These are phyloP conservation scores for Oscheius sp. DNA, from an alignment of 2,888 invertebrate species.

Conservation along the genomic window DNA sequence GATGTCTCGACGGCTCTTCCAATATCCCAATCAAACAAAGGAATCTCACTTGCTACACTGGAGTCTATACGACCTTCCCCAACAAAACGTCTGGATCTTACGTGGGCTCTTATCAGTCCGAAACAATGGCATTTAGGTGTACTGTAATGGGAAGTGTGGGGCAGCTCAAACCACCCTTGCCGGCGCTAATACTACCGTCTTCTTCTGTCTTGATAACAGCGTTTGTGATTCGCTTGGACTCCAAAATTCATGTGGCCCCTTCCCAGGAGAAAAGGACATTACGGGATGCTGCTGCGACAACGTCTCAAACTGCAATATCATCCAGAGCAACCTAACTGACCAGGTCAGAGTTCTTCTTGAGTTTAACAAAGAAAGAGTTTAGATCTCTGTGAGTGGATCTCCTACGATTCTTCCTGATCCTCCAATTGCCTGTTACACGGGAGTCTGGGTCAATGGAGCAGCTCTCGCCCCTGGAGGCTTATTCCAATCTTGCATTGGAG, in stretches of 20 bases:
- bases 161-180: constrained; percentile 33
- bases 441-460: constrained; percentile 21
- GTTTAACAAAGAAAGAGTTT: neutral
- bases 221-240: constrained; percentile 32
- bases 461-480: neutral
- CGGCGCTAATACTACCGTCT: constrained; percentile 37
- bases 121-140: neutral
- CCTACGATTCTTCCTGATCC: constrained; percentile 28
- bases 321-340: neutral
- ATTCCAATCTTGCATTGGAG: constrained; percentile 40
- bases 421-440: constrained; percentile 27
- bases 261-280: constrained; percentile 31
- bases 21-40: constrained; percentile 38
- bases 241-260: constrained; percentile 37
- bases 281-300: constrained; percentile 50
- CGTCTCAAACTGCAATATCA: constrained; percentile 43
- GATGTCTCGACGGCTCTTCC: constrained; percentile 42
- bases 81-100: neutral
- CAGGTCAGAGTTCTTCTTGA: neutral
- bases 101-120: neutral
- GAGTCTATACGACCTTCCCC: constrained; percentile 16
- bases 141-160: constrained; percentile 43
- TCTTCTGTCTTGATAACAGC: constrained; percentile 36
- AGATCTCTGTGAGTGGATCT: constrained; percentile 26
- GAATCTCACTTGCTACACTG: constrained; percentile 46